Conservation (phyloP, 2,797 vertebrate species). For the Sebastes jordani region DNA sequence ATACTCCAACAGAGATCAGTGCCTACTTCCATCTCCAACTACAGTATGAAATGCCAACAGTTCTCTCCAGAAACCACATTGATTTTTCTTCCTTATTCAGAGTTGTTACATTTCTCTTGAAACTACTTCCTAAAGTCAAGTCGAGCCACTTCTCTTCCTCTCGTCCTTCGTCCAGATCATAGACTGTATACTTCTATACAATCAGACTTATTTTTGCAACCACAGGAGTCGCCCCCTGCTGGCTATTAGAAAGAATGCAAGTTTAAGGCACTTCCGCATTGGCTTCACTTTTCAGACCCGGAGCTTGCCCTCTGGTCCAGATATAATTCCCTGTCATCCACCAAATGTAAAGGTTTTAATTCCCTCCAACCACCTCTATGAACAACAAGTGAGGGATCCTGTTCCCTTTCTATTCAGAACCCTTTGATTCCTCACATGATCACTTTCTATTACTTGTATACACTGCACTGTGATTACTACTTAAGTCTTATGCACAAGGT, state of each 20-base stretch:
- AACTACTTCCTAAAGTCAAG: background rate
- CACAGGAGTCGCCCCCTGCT: too few relatives aligned
- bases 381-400: background rate
- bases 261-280: too few relatives aligned
- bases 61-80: background rate
- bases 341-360: background rate
- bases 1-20: background rate
- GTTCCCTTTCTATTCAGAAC: background rate
- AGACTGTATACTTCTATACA: too few relatives aligned
- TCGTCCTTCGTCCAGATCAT: background rate
- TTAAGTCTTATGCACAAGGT: background rate
- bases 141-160: background rate
- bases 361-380: background rate
- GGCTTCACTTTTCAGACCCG: too few relatives aligned
- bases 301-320: background rate
- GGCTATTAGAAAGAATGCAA: fast-evolving
- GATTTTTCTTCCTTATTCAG: background rate
- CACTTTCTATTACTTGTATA: background rate
- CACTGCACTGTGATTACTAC: background rate
- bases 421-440: background rate
- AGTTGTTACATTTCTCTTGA: background rate
- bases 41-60: background rate
- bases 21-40: background rate
- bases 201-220: too few relatives aligned
- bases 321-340: background rate